Evolutionary conservation across 2,797 vertebrate genomes (phyloP), one percentile per base, ranked within the genome.

Genomic region (Acanthurus leucopareius): DNA sequence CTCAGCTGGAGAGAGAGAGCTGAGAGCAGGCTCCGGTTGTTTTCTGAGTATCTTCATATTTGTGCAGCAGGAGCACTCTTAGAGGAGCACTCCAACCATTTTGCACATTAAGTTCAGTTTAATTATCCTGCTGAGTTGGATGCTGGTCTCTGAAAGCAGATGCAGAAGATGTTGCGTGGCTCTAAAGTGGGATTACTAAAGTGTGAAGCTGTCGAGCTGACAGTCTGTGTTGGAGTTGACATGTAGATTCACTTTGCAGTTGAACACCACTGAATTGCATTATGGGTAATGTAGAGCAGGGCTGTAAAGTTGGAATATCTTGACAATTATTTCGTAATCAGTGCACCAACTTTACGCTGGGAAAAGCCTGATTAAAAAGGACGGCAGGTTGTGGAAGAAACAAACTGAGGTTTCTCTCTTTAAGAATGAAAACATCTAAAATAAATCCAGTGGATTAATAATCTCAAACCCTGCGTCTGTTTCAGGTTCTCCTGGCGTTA

Each of bases 401-500:
- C n/a, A n/a, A n/a, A n/a, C n/a, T n/a, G n/a, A n/a, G n/a, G n/a
- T n/a, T n/a, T n/a, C n/a, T n/a, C n/a, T n/a, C n/a, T n/a, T n/a
- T n/a, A n/a, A n/a, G n/a, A n/a, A n/a, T n/a, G n/a, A n/a, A n/a
- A n/a, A n/a, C n/a, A n/a, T n/a, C n/a, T n/a, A n/a, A n/a, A n/a
- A n/a, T n/a, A n/a, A n/a, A n/a, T n/a, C n/a, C n/a, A n/a, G n/a
- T n/a, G n/a, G n/a, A n/a, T n/a, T n/a, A n/a, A n/a, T n/a, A n/a
- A n/a, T n/a, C 42, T 44, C 42, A 44, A 44, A 44, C 53, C 28
- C n/a, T n/a, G n/a, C n/a, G n/a, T n/a, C n/a, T n/a, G n/a, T n/a
- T n/a, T 52, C 85, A 99, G 98, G 98, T 99, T 98, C 89, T 99
- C 98, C 48, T 99, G 98, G 98, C 97, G 98, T 58, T 96, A 99